phyloP scores from a whole-genome alignment of 2,888 invertebrate genomes.

The Cacoxenus indagator region DNA sequence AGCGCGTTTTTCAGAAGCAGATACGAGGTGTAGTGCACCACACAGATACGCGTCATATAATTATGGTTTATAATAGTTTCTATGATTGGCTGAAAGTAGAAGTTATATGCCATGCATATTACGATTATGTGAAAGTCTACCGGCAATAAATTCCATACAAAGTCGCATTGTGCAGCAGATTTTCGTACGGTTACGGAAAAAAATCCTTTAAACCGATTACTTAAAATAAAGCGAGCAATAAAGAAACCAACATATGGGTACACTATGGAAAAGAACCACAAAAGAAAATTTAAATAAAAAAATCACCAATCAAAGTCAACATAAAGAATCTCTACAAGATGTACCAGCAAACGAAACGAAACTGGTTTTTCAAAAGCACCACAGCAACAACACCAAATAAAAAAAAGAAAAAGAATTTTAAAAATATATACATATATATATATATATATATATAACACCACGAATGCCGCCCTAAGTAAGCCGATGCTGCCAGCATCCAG shows the following conservation, averaged over 20 bases:
- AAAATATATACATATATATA: not conserved
- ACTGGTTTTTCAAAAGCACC: slow-evolving; percentile 52
- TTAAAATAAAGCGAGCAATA: slow-evolving; percentile 31
- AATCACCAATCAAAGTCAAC: slow-evolving; percentile 34
- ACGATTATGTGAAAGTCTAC: not conserved
- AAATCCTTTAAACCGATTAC: slow-evolving; percentile 57
- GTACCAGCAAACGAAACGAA: slow-evolving; percentile 29
- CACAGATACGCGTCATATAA: not conserved
- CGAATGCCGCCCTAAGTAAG: slow-evolving; percentile 47
- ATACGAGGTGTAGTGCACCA: no score
- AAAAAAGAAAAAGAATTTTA: no score
- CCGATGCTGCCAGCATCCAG: not conserved
- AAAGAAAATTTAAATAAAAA: slow-evolving; percentile 29
- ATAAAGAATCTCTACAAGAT: slow-evolving; percentile 55
- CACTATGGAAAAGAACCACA: slow-evolving; percentile 18
- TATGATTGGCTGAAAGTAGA: slow-evolving; percentile 6
- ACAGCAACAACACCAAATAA: slow-evolving; percentile 20
- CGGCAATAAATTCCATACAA: not conserved
- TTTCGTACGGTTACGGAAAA: slow-evolving; percentile 13
- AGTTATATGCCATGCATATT: not conserved
- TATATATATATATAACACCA: slow-evolving; percentile 36
- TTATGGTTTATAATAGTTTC: not conserved
- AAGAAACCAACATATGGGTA: not conserved
- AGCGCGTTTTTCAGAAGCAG: not conserved
- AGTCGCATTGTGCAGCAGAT: not conserved